These are phyloP conservation scores for Alsophila aescularia DNA, from an alignment of 2,888 invertebrate species.

Conservation along the genomic window DNA sequence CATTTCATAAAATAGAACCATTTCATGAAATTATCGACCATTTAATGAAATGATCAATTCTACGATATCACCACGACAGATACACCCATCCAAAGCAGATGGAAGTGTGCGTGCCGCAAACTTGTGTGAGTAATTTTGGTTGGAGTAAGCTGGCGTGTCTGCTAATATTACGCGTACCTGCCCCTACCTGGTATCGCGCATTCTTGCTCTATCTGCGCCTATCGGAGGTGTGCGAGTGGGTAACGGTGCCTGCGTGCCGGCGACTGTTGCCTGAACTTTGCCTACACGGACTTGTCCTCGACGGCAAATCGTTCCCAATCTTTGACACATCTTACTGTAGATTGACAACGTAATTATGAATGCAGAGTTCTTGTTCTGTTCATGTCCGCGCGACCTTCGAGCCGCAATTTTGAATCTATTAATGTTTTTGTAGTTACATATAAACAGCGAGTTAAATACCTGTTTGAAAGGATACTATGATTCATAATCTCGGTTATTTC, in stretches of 20 bases:
- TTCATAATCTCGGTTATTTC: slow-evolving; percentile 24
- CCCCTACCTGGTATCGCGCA: slow-evolving; percentile 71
- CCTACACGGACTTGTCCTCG: slow-evolving; percentile 55
- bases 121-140: slow-evolving; percentile 32
- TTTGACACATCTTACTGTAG: slow-evolving; percentile 52
- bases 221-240: slow-evolving; percentile 55
- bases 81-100: slow-evolving; percentile 3
- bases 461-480: slow-evolving; percentile 25
- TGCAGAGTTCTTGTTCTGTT: slow-evolving; percentile 52
- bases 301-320: slow-evolving; percentile 51
- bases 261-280: slow-evolving; percentile 53
- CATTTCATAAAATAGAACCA: no score
- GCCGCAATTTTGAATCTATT: slow-evolving; percentile 38
- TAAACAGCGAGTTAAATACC: slow-evolving; percentile 30
- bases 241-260: slow-evolving; percentile 68
- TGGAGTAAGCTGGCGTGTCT: slow-evolving; percentile 29
- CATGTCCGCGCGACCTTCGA: slow-evolving; percentile 53
- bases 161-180: slow-evolving; percentile 52
- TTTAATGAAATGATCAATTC: background rate
- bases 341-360: slow-evolving; percentile 73
- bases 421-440: slow-evolving; percentile 29
- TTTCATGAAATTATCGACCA: no score
- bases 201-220: slow-evolving; percentile 76
- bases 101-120: slow-evolving; percentile 9
- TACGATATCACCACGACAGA: background rate